phyloP scores from a whole-genome alignment of 2,888 invertebrate genomes.

The Drosophila fulvimacula region DNA sequence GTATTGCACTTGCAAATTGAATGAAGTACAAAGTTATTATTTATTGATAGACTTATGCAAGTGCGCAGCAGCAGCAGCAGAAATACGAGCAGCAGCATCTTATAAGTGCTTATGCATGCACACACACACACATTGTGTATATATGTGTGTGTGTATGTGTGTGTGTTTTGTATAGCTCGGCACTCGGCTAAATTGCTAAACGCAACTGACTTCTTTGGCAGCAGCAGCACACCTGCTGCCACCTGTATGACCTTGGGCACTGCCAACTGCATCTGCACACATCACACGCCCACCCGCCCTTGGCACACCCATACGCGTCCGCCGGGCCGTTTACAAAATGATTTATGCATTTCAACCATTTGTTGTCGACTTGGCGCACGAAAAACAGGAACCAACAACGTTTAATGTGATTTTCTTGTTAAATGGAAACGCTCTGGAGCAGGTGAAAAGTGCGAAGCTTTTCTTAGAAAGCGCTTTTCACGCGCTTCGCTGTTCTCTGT shows the following conservation, averaged over 20 bases:
- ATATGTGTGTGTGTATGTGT: not conserved
- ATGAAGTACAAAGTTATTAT: constrained; percentile 70
- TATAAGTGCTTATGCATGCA: constrained; percentile 12
- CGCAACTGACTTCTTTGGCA: constrained; percentile 36
- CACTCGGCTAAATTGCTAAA: constrained; percentile 37
- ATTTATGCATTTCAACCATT: constrained; percentile 48
- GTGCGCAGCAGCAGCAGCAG: constrained; percentile 34
- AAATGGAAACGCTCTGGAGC: constrained; percentile 27
- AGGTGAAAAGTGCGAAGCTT: constrained; percentile 17
- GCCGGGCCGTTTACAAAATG: constrained; percentile 23
- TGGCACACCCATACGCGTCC: not conserved
- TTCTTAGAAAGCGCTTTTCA: constrained; percentile 28
- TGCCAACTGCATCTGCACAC: constrained; percentile 7
- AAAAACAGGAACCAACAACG: constrained; percentile 7
- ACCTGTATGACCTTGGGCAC: constrained; percentile 1
- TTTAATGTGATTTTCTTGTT: constrained; percentile 55
- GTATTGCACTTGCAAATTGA: constrained; percentile 64
- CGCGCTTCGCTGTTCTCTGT: constrained; percentile 26
- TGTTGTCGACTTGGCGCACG: constrained; percentile 36
- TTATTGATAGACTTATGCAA: constrained; percentile 71
- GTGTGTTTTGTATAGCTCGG: constrained; percentile 6
- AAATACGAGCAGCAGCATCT: constrained; percentile 6
- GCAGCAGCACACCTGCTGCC: constrained; percentile 25
- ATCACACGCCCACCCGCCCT: not conserved
- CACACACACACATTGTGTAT: not conserved